Base-by-base conservation (phyloP, 2,113 vertebrate species). In the Sapayoa aenigma region DNA sequence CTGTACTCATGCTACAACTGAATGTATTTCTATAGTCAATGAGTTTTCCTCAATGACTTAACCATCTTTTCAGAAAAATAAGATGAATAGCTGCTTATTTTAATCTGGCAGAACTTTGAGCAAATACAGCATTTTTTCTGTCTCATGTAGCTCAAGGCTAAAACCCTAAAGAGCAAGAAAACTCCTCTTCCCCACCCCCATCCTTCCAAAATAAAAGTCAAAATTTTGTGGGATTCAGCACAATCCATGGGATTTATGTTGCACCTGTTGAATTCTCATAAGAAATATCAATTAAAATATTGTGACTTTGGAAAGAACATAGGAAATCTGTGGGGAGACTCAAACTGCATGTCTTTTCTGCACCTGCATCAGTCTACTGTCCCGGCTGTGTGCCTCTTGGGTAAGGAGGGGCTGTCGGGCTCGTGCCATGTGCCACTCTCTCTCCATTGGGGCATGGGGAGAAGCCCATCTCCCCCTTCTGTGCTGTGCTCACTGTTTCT, bases 251-350 rank as follows among this genome's bases (percentile, higher is more conserved):
- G 94, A 96, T 96, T 96, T 96, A 92, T 93, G 85, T 86, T 95
- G 93, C 96, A 97, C 95, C 95, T 96, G 94, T 84, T 96, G 85
- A 93, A 96, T 89, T 96, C 96, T 95, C 96, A 65, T 68, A 94
- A 96, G 95, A 95, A 94, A 72, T 84, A 96, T 96, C 93, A 96
- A 93, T 96, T 96, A 90, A 95, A 90, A 88, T 50, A 75, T 24
- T 90, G 94, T 95, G 92, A 93, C 85, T 94, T 72, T 92, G 90
- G 95, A 94, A 95, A 60, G 81, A 95, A 47, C n/a, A 12, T 66
- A 88, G 93, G 94, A 93, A 95, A 95, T 78, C 94, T 84, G 83
- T 0, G 3, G 83, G 88, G 94, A 95, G 68, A 65, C 68, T 86
- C 11, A 2, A 79, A 46, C 80, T 86, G 90, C 4, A 0, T 68